A percentile compares a stretch with the other conserved stretches of the same genome.
Evolutionary conservation across 2,113 vertebrate species (phyloP).

Genomic region (Gambusia affinis): DNA sequence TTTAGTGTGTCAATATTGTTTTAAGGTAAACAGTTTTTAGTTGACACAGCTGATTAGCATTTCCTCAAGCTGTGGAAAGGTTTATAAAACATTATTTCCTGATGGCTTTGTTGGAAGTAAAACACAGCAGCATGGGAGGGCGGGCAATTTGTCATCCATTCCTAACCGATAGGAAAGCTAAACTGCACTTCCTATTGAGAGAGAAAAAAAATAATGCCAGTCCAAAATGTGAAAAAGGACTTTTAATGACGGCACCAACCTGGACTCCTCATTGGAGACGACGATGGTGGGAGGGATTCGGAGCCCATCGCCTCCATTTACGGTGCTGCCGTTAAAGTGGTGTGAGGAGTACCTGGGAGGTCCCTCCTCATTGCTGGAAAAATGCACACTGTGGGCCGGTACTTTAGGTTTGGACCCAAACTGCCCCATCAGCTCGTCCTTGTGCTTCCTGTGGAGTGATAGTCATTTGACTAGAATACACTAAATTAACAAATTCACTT

Average conservation of each 20-base stretch:
- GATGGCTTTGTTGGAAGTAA: too few species aligned
- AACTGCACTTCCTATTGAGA: neutral
- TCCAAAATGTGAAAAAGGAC: neutral
- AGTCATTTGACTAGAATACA: neutral
- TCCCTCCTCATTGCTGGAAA: slow-evolving; percentile 49
- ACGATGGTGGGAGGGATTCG: slow-evolving; percentile 33
- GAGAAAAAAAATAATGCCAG: neutral
- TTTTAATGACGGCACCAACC: slow-evolving; percentile 22
- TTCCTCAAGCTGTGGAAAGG: too few species aligned
- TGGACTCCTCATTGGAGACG: slow-evolving; percentile 28
- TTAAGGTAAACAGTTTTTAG: too few species aligned
- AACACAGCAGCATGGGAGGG: too few species aligned
- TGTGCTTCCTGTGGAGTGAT: neutral
- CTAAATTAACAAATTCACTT: neutral
- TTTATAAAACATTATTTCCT: too few species aligned
- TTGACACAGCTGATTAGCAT: too few species aligned
- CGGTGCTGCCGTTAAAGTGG: neutral
- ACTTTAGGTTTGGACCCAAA: slow-evolving; percentile 29
- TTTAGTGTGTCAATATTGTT: too few species aligned
- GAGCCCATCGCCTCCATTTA: neutral
- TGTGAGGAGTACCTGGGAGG: slow-evolving; percentile 42
- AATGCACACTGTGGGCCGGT: neutral
- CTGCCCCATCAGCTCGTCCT: slow-evolving; percentile 61
- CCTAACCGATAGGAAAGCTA: neutral
- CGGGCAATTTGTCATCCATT: neutral